Conservation (phyloP, 23 tunicate species). For the Trididemnum nubilum region DNA sequence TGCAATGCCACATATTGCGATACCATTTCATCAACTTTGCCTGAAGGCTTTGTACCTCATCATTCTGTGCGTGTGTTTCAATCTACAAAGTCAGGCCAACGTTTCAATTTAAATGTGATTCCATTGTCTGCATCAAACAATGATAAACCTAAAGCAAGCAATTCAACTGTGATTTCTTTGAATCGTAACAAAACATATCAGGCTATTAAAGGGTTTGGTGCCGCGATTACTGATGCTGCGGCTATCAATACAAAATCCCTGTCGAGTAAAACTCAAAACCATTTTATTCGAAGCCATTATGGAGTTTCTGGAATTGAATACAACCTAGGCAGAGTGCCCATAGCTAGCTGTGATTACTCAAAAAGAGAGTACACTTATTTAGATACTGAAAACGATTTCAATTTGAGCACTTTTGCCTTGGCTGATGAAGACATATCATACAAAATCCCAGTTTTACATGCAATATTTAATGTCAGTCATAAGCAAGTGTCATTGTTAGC, state of each 20-base stretch:
- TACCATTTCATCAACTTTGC: slow-evolving; percentile 40
- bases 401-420: slow-evolving; percentile 72
- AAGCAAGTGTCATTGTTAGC: slow-evolving; percentile 58
- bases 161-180: slow-evolving; percentile 14
- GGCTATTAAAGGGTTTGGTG: slow-evolving; percentile 95
- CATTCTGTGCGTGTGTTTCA: slow-evolving; percentile 58
- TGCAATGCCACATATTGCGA: slow-evolving; percentile 96
- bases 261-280: slow-evolving; percentile 35
- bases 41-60: slow-evolving; percentile 34
- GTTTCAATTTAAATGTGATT: slow-evolving; percentile 38
- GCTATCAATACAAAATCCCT: slow-evolving; percentile 57
- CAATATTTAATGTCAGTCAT: slow-evolving; percentile 15
- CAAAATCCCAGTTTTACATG: slow-evolving; percentile 71
- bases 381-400: slow-evolving; percentile 73
- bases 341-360: slow-evolving; percentile 93
- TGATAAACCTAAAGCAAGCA: neutral
- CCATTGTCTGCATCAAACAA: neutral
- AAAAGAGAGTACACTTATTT: slow-evolving; percentile 73
- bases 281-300: slow-evolving; percentile 61
- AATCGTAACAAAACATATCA: slow-evolving; percentile 50
- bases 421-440: slow-evolving; percentile 66
- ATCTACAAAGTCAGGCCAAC: slow-evolving; percentile 49
- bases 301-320: slow-evolving; percentile 72
- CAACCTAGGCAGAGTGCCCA: slow-evolving; percentile 83
- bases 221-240: slow-evolving; percentile 95